phyloP scores from a whole-genome alignment of 2,797 vertebrate species.

The Enteromius anoplus region DNA sequence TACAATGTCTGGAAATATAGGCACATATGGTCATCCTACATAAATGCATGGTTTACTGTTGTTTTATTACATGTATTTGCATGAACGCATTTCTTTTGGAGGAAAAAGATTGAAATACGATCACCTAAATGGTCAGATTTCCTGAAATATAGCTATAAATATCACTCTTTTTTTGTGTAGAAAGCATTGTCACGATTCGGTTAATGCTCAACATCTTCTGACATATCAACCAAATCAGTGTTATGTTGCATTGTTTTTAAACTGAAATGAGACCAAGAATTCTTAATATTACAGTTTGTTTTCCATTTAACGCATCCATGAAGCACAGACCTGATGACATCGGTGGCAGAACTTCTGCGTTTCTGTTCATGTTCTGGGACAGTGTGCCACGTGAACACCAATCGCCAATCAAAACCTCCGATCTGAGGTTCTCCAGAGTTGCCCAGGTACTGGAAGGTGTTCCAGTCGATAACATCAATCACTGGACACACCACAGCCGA shows the following conservation, averaged over 20 bases:
- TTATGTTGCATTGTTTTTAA: not conserved
- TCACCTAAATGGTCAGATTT: not conserved
- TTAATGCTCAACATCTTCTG: not conserved
- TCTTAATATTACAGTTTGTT: not conserved
- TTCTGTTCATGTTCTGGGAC: conserved; percentile 86
- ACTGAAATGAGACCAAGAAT: not conserved
- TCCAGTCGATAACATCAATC: conserved; percentile 97
- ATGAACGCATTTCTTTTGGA: not conserved
- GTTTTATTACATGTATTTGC: not conserved
- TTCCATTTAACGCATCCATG: too few relatives aligned
- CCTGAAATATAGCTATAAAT: not conserved
- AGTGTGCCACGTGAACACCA: conserved; percentile 94
- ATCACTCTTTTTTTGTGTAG: not conserved
- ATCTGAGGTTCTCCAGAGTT: conserved; percentile 94
- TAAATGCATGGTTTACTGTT: not conserved
- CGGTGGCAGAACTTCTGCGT: conserved; percentile 79
- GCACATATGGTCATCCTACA: not conserved
- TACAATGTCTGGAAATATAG: not conserved
- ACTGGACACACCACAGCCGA: conserved; percentile 93
- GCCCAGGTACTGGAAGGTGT: conserved; percentile 95
- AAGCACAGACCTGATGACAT: conserved; percentile 89
- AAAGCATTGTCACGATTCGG: not conserved
- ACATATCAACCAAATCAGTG: not conserved
- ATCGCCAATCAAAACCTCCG: conserved; percentile 94
- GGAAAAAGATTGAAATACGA: not conserved